Evolutionary conservation across 2,113 vertebrate genomes (phyloP), one percentile per base, ranked within the genome.

Genomic region (Ammodytes dubius): DNA sequence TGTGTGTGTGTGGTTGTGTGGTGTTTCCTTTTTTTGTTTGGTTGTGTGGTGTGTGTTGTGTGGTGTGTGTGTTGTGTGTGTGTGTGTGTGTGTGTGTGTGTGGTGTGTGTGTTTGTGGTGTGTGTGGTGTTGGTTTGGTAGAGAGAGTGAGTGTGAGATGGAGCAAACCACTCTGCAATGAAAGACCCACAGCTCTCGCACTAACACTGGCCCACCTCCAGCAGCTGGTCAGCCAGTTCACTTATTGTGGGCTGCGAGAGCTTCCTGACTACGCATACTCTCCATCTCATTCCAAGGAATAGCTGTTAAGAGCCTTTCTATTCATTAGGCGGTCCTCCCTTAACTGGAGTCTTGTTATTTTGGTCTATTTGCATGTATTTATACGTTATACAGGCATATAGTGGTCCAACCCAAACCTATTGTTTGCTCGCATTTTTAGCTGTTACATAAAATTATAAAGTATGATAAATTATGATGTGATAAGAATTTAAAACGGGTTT

Each of bases 191-290:
- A 60, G 79, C 83, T 84, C 76, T 10, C 58, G 78, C 72, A 52
- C 66, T 50, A 80, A 85, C 64, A n/a, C 77, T 83, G 77, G 81
- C 84, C 74, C 54, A 57, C 79, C 70, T 88, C 82, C 89, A 85
- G 50, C 56, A 14, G n/a, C 1, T 39, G 83, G 81, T 87, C 74
- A 59, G 54, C 4, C 4, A 70, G 72, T 80, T 86, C 37, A 81
- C 50, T 54, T 19, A 52, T 57, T 69, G 81, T 78, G 61, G 71
- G 73, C 66, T 70, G 45, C 74, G 70, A 58, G 65, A 65, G 66
- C 83, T 74, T 75, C 79, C 68, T 70, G 72, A 83, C 60, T 63
- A 59, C 40, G n/a, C 79, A 80, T 64, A 39, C 58, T 64, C 82
- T 74, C 19, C 35, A 59, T 75, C 52, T 82, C 39, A 76, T 76